Conservation (phyloP, 1,140 invertebrate species). For the Heterodera carotae region DNA sequence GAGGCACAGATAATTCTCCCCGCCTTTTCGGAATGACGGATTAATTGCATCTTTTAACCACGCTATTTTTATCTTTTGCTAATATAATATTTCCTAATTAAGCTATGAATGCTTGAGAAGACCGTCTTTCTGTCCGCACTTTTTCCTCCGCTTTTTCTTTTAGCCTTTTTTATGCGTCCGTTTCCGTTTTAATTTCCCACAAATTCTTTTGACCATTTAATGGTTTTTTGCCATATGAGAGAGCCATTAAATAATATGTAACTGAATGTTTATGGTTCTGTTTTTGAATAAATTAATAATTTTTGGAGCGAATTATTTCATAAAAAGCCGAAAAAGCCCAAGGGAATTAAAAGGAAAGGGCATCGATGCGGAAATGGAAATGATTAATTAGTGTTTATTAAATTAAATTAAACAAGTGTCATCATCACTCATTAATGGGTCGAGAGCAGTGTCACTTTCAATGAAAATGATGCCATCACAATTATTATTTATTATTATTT, state of each 20-base stretch:
- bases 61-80: too few species aligned
- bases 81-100: too few species aligned
- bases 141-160: not conserved
- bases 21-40: too few species aligned
- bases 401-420: not conserved
- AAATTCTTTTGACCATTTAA: not conserved
- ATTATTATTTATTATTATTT: too few species aligned
- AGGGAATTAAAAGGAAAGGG: not conserved
- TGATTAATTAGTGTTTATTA: conserved; percentile 2
- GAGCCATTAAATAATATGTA: too few species aligned
- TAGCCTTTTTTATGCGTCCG: not conserved
- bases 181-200: not conserved
- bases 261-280: not conserved
- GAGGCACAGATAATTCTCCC: too few species aligned
- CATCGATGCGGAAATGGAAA: not conserved
- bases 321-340: not conserved
- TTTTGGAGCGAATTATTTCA: not conserved
- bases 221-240: not conserved
- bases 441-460: too few species aligned
- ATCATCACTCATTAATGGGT: too few species aligned
- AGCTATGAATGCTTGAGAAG: too few species aligned
- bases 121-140: too few species aligned
- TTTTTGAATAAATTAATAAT: not conserved
- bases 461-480: too few species aligned
- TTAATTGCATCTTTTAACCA: too few species aligned